These are phyloP conservation scores for Ctenodactylus gundi DNA, from an alignment of 2,113 vertebrate species.

Conservation along the genomic window DNA sequence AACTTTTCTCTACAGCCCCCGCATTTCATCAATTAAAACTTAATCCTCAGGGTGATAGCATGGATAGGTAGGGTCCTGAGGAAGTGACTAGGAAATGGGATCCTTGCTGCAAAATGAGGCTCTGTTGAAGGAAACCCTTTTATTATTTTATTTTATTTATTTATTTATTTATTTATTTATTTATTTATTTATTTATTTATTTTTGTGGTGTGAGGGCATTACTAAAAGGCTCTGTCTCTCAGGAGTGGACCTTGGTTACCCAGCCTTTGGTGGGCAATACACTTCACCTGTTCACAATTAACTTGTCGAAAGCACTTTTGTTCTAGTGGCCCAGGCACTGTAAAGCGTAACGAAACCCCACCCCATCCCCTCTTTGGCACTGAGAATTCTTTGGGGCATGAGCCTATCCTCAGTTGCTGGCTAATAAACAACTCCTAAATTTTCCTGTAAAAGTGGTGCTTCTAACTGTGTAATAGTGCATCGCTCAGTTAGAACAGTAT, in stretches of 20 bases:
- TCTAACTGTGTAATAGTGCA: too few species aligned
- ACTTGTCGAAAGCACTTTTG: not conserved
- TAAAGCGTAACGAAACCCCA: too few species aligned
- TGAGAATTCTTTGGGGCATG: too few species aligned
- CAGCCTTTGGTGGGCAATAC: not conserved
- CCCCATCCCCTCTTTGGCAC: too few species aligned
- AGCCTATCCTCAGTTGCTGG: too few species aligned
- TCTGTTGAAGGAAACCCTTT: not conserved
- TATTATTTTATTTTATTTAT: accelerated
- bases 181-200: too few species aligned
- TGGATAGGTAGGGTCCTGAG: not conserved
- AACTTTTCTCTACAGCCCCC: accelerated
- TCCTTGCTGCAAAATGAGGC: not conserved
- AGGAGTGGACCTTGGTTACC: not conserved
- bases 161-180: too few species aligned
- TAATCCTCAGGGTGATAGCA: not conserved
- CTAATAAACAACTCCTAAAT: too few species aligned
- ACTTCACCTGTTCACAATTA: not conserved
- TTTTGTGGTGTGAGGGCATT: too few species aligned
- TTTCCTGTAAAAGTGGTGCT: too few species aligned
- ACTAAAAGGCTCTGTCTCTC: not conserved
- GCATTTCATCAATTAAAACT: not conserved
- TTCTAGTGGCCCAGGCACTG: not conserved
- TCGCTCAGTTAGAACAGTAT: too few species aligned
- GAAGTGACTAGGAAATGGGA: not conserved